These are phyloP conservation scores for Neodiprion lecontei DNA, from an alignment of 1,140 invertebrate genomes.

Conservation along the genomic window DNA sequence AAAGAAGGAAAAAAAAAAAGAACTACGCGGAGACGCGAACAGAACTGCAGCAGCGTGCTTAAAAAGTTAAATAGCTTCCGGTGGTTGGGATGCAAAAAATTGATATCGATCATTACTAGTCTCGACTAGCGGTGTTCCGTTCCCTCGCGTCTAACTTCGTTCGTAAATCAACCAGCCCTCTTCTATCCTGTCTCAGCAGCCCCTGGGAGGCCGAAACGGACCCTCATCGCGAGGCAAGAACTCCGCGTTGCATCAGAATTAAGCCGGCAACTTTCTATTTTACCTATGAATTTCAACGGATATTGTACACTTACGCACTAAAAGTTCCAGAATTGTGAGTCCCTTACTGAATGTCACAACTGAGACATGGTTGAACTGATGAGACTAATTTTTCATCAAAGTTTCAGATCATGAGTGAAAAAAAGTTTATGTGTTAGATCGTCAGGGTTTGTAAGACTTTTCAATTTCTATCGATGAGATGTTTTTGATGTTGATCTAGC, in stretches of 20 bases:
- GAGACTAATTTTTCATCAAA: too few relatives aligned
- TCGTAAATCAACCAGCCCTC: constrained; percentile 44
- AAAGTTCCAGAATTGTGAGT: background rate
- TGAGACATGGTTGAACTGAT: too few relatives aligned
- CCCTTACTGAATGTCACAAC: background rate
- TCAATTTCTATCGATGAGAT: too few relatives aligned
- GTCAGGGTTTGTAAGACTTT: too few relatives aligned
- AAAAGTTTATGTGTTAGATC: too few relatives aligned
- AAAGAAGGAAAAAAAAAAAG: too few relatives aligned
- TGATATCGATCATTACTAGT: constrained; percentile 2
- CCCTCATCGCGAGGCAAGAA: constrained; percentile 12
- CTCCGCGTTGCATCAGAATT: constrained; percentile 16
- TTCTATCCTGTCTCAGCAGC: constrained; percentile 1
- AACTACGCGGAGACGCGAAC: too few relatives aligned
- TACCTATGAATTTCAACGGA: constrained; percentile 38
- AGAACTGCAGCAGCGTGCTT: background rate
- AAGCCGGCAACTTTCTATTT: constrained; percentile 36
- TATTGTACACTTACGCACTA: constrained; percentile 21
- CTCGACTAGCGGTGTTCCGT: background rate
- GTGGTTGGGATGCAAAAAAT: background rate
- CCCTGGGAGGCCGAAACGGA: constrained; percentile 8
- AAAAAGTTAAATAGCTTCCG: constrained; percentile 3
- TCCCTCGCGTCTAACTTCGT: constrained; percentile 13
- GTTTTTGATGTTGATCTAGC: too few relatives aligned
- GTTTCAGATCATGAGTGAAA: too few relatives aligned